Evolutionary conservation across 1,140 invertebrate genomes (phyloP).

Genomic region (Metopolophium dirhodum): DNA sequence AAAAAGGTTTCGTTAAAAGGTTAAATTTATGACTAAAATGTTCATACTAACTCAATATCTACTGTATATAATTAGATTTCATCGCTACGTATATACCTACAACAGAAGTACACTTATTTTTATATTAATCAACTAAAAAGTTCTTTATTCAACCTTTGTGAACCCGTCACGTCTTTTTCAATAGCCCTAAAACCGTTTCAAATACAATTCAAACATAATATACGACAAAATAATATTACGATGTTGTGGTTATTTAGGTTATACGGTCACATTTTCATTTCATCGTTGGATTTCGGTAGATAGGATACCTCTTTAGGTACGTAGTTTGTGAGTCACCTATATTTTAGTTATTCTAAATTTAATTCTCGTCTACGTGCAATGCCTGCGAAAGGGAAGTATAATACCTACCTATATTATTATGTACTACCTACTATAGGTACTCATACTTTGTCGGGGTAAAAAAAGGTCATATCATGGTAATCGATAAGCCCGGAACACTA

Average conservation of each 20-base stretch:
- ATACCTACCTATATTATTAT: background rate
- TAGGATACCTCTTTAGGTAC: too few relatives aligned
- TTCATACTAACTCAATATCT: background rate
- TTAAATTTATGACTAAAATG: background rate
- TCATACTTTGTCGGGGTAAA: background rate
- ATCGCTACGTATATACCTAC: too few relatives aligned
- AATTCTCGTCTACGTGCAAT: background rate
- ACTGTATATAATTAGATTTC: constrained; percentile 2
- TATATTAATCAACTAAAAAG: background rate
- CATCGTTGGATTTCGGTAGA: background rate
- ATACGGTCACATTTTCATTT: background rate
- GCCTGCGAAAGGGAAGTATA: background rate
- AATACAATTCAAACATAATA: background rate
- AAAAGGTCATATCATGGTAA: background rate
- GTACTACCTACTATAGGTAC: background rate
- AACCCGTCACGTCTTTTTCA: background rate
- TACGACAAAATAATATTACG: background rate
- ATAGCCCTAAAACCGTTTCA: background rate
- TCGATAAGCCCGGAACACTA: background rate
- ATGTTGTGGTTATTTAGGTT: background rate
- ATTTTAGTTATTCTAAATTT: background rate
- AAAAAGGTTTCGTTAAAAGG: background rate
- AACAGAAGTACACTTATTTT: background rate
- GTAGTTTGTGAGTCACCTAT: too few relatives aligned
- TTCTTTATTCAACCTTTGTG: background rate